phyloP scores from a whole-genome alignment of 2,113 vertebrate species.

The Semnornis frantzii region DNA sequence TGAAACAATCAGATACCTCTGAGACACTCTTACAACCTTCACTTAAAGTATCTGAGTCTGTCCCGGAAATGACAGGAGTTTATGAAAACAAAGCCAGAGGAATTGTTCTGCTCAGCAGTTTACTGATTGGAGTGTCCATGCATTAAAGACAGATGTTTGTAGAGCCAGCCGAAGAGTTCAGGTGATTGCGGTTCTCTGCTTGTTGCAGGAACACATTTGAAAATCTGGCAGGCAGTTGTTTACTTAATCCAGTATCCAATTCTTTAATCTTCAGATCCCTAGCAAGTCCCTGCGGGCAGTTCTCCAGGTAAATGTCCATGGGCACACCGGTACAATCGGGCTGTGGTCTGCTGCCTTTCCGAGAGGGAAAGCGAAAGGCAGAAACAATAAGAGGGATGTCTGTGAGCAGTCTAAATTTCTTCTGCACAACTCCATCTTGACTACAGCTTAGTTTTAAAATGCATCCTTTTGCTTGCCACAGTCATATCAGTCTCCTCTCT shows the following conservation, averaged over 20 bases:
- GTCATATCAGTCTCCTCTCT: neutral
- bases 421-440: neutral
- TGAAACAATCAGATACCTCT: neutral
- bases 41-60: fast-evolving
- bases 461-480: neutral
- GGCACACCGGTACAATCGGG: neutral
- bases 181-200: neutral
- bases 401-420: neutral
- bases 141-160: conserved; percentile 25
- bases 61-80: neutral
- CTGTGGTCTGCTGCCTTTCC: neutral
- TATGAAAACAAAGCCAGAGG: neutral
- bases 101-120: neutral
- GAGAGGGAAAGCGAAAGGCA: neutral
- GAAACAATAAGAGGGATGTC: neutral
- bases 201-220: neutral
- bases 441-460: neutral
- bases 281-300: neutral
- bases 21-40: neutral
- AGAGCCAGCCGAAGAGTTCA: conserved; percentile 3
- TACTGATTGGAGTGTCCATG: neutral
- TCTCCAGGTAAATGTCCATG: neutral
- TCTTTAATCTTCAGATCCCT: neutral
- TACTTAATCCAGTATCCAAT: neutral
- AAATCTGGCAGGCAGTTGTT: neutral